Evolutionary conservation across 2,113 vertebrate genomes (phyloP).

Genomic region (Shinisaurus crocodilurus): DNA sequence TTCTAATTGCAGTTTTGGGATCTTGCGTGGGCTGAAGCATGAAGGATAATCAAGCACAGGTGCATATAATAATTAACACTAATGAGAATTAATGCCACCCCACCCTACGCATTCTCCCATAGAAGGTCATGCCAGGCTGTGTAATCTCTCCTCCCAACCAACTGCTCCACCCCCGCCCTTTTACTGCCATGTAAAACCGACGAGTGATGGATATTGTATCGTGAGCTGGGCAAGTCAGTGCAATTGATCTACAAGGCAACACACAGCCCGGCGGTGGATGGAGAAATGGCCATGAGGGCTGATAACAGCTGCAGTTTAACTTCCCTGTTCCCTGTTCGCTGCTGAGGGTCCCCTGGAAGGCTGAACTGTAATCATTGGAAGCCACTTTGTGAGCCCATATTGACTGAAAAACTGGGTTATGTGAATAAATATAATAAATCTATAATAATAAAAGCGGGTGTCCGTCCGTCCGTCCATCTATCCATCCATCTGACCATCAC

Average conservation of each 20-base stretch:
- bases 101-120: neutral
- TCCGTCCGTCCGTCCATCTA: no score
- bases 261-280: neutral
- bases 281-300: no score
- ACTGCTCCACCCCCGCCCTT: neutral
- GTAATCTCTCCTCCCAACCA: neutral
- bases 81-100: neutral
- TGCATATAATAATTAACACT: fast-evolving
- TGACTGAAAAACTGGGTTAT: neutral
- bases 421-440: neutral
- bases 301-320: neutral
- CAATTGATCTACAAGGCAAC: neutral
- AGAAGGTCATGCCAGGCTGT: neutral
- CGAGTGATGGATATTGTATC: neutral
- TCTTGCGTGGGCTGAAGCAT: no score
- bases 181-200: neutral
- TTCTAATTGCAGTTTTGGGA: neutral
- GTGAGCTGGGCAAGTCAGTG: neutral
- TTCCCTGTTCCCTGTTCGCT: neutral
- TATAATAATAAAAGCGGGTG: no score
- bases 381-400: neutral
- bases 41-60: neutral
- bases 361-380: neutral
- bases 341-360: neutral
- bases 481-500: no score